phyloP scores from a whole-genome alignment of 1,140 invertebrate genomes.

The Carposina sasakii region DNA sequence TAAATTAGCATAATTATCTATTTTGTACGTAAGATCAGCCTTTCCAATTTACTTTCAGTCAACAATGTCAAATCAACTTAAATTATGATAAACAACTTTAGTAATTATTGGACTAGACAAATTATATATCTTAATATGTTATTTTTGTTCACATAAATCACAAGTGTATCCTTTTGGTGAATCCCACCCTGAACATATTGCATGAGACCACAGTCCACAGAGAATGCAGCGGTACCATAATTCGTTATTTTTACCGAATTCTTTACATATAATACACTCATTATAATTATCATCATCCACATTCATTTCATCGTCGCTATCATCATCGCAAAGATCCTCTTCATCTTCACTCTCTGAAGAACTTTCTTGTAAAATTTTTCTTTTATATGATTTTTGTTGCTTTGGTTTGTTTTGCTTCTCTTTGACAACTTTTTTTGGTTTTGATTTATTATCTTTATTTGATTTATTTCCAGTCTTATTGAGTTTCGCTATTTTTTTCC shows the following conservation, averaged over 20 bases:
- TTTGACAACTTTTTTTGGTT: no score
- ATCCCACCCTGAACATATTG: conserved; percentile 33
- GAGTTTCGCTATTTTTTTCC: no score
- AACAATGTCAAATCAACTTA: conserved; percentile 16
- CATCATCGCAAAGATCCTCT: no score
- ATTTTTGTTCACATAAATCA: conserved; percentile 35
- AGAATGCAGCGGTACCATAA: conserved; percentile 34
- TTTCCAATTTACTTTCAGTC: conserved; percentile 13
- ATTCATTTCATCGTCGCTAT: conserved; percentile 33
- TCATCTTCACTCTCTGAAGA: no score
- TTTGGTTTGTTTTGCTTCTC: no score
- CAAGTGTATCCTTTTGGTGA: conserved; percentile 29
- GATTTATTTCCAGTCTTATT: no score
- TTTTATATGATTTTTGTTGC: no score
- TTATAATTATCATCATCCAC: conserved; percentile 29
- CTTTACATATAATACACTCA: conserved; percentile 30
- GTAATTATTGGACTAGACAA: conserved; percentile 11
- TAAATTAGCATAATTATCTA: conserved; percentile 19
- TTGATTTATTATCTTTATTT: no score
- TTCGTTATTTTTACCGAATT: conserved; percentile 36
- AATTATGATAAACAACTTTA: conserved; percentile 12
- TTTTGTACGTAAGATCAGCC: conserved; percentile 15
- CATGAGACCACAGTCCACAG: conserved; percentile 35
- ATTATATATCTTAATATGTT: no score
- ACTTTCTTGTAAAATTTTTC: no score